These are phyloP conservation scores for Globodera rostochiensis DNA, from an alignment of 1,140 invertebrate species.

Conservation along the genomic window DNA sequence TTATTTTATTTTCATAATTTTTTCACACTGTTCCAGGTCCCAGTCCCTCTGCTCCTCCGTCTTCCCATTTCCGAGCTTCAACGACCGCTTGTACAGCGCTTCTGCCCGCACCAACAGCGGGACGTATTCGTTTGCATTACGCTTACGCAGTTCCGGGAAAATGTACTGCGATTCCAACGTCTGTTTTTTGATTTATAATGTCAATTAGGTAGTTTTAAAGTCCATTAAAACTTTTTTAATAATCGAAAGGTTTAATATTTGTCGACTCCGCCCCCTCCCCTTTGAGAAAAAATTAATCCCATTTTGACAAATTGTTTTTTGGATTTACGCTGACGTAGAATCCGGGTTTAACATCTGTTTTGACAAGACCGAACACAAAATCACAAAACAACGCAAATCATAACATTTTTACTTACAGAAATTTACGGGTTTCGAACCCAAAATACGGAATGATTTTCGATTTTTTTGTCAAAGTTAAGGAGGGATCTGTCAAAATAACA, in stretches of 20 bases:
- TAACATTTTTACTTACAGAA: too few species aligned
- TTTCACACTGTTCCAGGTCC: slow-evolving; percentile 9
- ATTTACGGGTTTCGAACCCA: background rate
- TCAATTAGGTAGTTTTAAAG: too few species aligned
- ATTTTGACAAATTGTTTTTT: too few species aligned
- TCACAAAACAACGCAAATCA: too few species aligned
- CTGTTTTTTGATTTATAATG: too few species aligned
- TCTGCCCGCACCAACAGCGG: slow-evolving; percentile 24
- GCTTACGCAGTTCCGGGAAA: slow-evolving; percentile 3
- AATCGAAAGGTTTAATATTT: too few species aligned
- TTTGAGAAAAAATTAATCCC: too few species aligned
- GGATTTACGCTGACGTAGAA: too few species aligned
- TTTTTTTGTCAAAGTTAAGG: background rate
- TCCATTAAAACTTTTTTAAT: too few species aligned
- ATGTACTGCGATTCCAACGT: slow-evolving; percentile 8
- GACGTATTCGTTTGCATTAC: slow-evolving; percentile 27
- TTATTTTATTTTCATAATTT: background rate
- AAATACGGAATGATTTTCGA: background rate
- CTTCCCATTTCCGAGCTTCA: background rate
- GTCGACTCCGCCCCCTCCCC: too few species aligned
- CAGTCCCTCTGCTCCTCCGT: slow-evolving; percentile 1
- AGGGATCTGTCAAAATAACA: slow-evolving; percentile 10
- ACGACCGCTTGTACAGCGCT: slow-evolving; percentile 17
- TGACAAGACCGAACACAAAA: too few species aligned
- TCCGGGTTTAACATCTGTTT: too few species aligned